These are phyloP conservation scores for Drosophila antonietae DNA, from an alignment of 2,888 invertebrate genomes.

Conservation along the genomic window DNA sequence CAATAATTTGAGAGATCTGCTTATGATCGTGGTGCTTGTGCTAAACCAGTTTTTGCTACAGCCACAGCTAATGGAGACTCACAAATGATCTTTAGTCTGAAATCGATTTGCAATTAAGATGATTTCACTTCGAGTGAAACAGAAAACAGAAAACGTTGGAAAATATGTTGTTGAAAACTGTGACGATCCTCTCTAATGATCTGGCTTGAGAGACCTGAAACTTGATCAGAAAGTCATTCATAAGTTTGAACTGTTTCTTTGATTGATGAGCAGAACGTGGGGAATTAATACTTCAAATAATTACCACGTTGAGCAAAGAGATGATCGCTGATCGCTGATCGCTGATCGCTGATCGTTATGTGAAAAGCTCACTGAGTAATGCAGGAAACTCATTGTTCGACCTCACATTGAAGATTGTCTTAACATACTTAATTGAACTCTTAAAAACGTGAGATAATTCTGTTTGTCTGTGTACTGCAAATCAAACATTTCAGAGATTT, in stretches of 20 bases:
- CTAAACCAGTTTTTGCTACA: conserved; percentile 74
- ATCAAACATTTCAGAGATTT: neutral
- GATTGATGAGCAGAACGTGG: conserved; percentile 55
- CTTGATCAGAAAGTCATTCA: conserved; percentile 32
- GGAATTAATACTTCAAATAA: conserved; percentile 8
- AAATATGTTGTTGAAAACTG: conserved; percentile 20
- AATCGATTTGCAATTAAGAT: conserved; percentile 76
- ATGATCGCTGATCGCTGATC: conserved; percentile 12
- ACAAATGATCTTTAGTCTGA: conserved; percentile 32
- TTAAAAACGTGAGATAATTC: conserved; percentile 8
- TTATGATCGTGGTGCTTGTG: conserved; percentile 47
- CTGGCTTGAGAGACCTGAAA: conserved; percentile 8
- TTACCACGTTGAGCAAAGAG: conserved; percentile 18
- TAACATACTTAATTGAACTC: conserved; percentile 2
- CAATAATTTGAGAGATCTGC: conserved; percentile 5
- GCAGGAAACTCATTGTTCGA: neutral
- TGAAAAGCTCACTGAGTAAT: conserved; percentile 6
- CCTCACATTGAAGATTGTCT: neutral
- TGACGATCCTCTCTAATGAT: conserved; percentile 49
- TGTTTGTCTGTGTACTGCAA: neutral
- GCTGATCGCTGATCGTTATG: conserved; percentile 11
- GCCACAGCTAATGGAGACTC: conserved; percentile 26
- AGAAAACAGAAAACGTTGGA: conserved; percentile 32
- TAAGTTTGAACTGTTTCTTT: conserved; percentile 26
- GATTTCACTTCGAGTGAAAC: conserved; percentile 72